Conservation (phyloP, 2,797 vertebrate genomes). For the Bovichtus diacanthus region DNA sequence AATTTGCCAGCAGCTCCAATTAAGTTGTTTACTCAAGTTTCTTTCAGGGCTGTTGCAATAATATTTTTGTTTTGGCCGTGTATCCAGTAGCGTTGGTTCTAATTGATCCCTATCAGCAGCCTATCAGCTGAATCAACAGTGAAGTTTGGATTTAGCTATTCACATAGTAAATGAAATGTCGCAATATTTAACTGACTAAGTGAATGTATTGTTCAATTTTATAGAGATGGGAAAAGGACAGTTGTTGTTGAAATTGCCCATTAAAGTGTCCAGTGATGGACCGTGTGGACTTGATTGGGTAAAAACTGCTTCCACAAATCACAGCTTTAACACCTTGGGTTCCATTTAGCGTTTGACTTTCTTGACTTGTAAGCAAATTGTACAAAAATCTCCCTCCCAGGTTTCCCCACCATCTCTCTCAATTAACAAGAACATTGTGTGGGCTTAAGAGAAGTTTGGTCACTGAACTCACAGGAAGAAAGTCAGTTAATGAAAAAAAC, state of each 20-base stretch:
- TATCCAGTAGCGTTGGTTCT: not conserved
- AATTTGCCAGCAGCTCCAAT: not conserved
- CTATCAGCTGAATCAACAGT: not conserved
- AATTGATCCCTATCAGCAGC: not conserved
- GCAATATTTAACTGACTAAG: not conserved
- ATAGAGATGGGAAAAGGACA: not conserved
- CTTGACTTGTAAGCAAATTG: not conserved
- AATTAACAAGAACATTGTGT: not conserved
- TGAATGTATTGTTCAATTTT: not conserved
- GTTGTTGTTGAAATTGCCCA: not conserved
- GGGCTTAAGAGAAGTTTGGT: not conserved
- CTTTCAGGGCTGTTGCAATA: not conserved
- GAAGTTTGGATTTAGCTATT: not conserved
- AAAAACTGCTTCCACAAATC: not conserved
- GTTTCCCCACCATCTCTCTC: not conserved
- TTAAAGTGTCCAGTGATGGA: not conserved
- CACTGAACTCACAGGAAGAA: not conserved
- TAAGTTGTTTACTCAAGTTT: not conserved
- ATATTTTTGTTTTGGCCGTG: too few relatives aligned
- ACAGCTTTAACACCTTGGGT: slow-evolving; percentile 1
- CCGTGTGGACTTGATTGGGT: not conserved
- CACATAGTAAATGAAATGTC: too few relatives aligned
- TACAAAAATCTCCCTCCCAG: not conserved
- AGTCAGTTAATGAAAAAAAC: not conserved
- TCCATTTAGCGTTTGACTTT: not conserved